Conservation (phyloP, 2,797 vertebrate genomes). For the Chromis chromis region DNA sequence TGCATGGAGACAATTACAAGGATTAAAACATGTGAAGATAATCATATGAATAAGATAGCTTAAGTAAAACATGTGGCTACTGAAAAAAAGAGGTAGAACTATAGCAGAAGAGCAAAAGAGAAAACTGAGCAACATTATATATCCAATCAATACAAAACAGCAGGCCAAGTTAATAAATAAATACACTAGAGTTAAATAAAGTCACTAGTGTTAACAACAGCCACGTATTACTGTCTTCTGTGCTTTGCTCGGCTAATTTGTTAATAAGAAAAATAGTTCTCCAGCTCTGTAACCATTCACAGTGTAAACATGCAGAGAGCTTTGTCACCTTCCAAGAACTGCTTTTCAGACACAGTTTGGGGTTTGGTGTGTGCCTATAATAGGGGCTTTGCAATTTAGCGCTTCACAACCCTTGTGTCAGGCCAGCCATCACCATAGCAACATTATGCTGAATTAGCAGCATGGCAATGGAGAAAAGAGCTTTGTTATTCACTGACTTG, state of each 20-base stretch:
- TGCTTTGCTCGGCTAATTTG: neutral
- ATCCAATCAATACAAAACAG: too few relatives aligned
- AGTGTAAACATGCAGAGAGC: neutral
- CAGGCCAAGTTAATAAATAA: too few relatives aligned
- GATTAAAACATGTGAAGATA: too few relatives aligned
- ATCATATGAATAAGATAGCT: too few relatives aligned
- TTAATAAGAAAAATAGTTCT: neutral
- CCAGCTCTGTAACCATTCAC: neutral
- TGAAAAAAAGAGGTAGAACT: too few relatives aligned
- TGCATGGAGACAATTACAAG: too few relatives aligned
- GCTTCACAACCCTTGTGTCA: conserved; percentile 63
- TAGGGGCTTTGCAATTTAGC: conserved; percentile 60
- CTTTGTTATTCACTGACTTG: conserved; percentile 44
- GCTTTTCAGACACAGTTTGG: conserved; percentile 52
- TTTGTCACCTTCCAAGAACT: conserved; percentile 33
- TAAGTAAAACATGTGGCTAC: too few relatives aligned
- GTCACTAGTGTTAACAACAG: neutral
- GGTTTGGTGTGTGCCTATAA: conserved; percentile 56
- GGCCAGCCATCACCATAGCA: conserved; percentile 79
- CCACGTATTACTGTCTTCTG: neutral
- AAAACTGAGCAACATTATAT: too few relatives aligned
- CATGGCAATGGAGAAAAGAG: conserved; percentile 45
- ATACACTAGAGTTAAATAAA: neutral
- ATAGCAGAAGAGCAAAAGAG: too few relatives aligned
- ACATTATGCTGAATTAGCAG: conserved; percentile 79